phyloP scores from a whole-genome alignment of 92 coral and sea anemone genomes.

The Epizoanthus illoricatus region DNA sequence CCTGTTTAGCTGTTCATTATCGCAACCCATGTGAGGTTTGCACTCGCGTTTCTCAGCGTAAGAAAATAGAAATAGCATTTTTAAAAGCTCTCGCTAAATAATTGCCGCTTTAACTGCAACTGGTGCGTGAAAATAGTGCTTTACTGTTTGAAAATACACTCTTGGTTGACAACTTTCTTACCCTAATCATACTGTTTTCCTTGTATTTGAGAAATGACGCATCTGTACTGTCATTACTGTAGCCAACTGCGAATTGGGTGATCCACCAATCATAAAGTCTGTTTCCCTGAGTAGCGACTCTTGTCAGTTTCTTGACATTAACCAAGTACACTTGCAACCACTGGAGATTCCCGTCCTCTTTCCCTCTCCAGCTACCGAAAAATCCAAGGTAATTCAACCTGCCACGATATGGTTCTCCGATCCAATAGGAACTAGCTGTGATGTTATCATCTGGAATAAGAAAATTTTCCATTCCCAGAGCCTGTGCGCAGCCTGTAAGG shows the following conservation, averaged over 20 bases:
- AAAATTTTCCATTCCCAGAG: conserved; percentile 20
- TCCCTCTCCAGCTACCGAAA: conserved; percentile 34
- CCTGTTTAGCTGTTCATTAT: no score
- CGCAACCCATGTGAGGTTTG: no score
- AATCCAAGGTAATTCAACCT: conserved; percentile 20
- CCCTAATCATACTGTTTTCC: conserved; percentile 8
- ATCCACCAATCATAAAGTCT: conserved; percentile 29
- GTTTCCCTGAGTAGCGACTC: conserved; percentile 27
- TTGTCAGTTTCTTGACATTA: conserved; percentile 7
- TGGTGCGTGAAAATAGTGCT: no score
- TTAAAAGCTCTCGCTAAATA: no score
- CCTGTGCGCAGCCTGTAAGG: conserved; percentile 16
- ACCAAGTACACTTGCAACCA: conserved; percentile 15
- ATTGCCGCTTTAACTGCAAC: no score
- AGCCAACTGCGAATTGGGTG: conserved; percentile 12
- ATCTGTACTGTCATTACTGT: conserved; percentile 15
- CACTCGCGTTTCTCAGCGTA: no score
- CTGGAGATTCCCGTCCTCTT: not conserved
- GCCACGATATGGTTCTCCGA: conserved; percentile 21
- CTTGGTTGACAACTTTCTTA: not conserved
- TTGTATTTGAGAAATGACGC: not conserved
- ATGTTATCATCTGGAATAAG: conserved; percentile 16
- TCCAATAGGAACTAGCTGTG: conserved; percentile 22
- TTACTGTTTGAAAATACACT: no score
- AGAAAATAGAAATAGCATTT: no score